phyloP scores from a whole-genome alignment of 2,888 invertebrate genomes.

The Sussaba pulchella region DNA sequence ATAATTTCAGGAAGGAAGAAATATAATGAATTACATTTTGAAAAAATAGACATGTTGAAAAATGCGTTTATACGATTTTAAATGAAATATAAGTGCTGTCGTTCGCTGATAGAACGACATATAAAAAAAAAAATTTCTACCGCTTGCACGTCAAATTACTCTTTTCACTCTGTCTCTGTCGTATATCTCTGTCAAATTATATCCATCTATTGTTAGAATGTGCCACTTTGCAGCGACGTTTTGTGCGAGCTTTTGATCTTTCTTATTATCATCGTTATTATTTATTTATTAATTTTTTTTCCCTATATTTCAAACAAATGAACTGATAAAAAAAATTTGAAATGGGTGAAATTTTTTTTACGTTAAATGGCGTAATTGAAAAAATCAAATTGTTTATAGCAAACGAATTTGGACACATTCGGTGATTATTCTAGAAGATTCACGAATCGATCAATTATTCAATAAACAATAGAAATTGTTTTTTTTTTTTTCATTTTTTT shows the following conservation, averaged over 20 bases:
- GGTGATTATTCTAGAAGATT: neutral
- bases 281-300: no score
- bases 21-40: no score
- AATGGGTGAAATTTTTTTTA: no score
- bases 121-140: constrained; percentile 1
- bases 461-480: constrained; percentile 16
- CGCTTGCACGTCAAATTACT: constrained; percentile 36
- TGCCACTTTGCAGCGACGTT: constrained; percentile 63
- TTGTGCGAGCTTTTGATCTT: constrained; percentile 33
- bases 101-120: neutral
- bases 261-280: neutral
- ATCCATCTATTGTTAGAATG: constrained; percentile 62
- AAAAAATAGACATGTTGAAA: no score
- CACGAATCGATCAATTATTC: constrained; percentile 6
- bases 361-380: no score
- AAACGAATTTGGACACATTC: constrained; percentile 2
- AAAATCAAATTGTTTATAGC: no score
- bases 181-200: no score
- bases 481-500: no score
- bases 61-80: constrained; percentile 14
- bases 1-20: neutral
- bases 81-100: constrained; percentile 26
- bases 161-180: constrained; percentile 49
- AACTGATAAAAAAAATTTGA: no score
- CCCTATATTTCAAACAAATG: neutral